Base-by-base conservation (phyloP, 2,888 invertebrate species). In the Noctua comes region DNA sequence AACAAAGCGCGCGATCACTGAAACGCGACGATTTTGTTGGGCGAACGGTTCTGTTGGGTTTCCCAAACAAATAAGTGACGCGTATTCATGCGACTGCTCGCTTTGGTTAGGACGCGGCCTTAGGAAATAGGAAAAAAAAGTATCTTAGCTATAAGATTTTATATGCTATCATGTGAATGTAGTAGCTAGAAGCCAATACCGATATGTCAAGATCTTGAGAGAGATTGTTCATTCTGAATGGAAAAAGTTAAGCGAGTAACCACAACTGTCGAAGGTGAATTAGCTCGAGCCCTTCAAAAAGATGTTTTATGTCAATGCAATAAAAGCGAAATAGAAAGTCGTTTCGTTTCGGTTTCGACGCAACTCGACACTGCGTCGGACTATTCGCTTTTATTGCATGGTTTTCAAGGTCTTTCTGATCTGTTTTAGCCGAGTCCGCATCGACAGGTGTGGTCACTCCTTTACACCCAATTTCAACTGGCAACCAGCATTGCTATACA, bases 121-220 rank as follows among this genome's bases (percentile, higher is more conserved):
- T 36, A 54, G 51, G 54, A 66, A n/a, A 27, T 43, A 21, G 5
- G 3, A 43, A 46, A 76, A 74, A 70, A 62, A 66, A 27, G 21
- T 51, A 27, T 36, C 36, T 36, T 57, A 54, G 13, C 16, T 59
- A 10, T 76, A 85, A 40, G 24, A 43, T 71, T 73, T 68, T 82
- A 73, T 65, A 73, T 57, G 24, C 57, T 81, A 65, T 75, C 62
- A 31, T 71, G 57, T 75, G 40, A 21, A 43, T 27, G 57, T 16
- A 59, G 82, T 64, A 73, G 68, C 51, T 73, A 82, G 77, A 77
- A 68, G 48, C 18, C 16, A n/a, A n/a, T 43, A 24, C 21, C 8
- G 5, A 27, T 1, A 11, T 27, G 36, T 27, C 0, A 27, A 43
- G 1, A 40, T 54, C 8, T 66, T 66, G 40, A 16, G 16, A 40